These are phyloP conservation scores for Merodon equestris DNA, from an alignment of 2,888 invertebrate species.

Conservation along the genomic window DNA sequence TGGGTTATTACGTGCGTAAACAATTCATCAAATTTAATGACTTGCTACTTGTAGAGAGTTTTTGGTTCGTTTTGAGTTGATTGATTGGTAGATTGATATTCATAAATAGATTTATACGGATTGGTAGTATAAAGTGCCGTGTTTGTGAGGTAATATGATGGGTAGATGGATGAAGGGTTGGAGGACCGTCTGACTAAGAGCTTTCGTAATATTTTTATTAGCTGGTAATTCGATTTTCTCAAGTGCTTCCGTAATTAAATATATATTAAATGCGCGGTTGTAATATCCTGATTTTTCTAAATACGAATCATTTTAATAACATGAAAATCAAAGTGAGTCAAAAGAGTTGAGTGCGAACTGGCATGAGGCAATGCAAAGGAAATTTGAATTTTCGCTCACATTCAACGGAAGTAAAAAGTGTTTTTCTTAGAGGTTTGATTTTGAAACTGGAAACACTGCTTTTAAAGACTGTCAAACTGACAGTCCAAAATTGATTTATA, in stretches of 20 bases:
- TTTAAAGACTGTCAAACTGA: too few species aligned
- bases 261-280: conserved; percentile 26
- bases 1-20: conserved; percentile 63
- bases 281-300: conserved; percentile 8
- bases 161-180: conserved; percentile 21
- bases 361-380: too few species aligned
- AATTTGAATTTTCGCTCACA: too few species aligned
- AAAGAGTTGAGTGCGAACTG: conserved; percentile 23
- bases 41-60: conserved; percentile 59
- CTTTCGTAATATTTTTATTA: conserved; percentile 29
- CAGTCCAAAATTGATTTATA: too few species aligned
- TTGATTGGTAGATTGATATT: conserved; percentile 55
- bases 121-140: conserved; percentile 24
- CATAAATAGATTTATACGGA: conserved; percentile 33
- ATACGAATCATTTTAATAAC: not conserved
- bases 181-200: conserved; percentile 30
- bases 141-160: conserved; percentile 14
- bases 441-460: too few species aligned
- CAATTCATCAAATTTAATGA: conserved; percentile 67
- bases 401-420: too few species aligned
- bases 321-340: not conserved
- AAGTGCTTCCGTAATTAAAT: conserved; percentile 59
- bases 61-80: conserved; percentile 39
- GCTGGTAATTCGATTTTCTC: conserved; percentile 41
- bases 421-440: too few species aligned